These are phyloP conservation scores for Pantherophis alleghaniensis DNA, from an alignment of 2,797 vertebrate genomes.

Conservation along the genomic window DNA sequence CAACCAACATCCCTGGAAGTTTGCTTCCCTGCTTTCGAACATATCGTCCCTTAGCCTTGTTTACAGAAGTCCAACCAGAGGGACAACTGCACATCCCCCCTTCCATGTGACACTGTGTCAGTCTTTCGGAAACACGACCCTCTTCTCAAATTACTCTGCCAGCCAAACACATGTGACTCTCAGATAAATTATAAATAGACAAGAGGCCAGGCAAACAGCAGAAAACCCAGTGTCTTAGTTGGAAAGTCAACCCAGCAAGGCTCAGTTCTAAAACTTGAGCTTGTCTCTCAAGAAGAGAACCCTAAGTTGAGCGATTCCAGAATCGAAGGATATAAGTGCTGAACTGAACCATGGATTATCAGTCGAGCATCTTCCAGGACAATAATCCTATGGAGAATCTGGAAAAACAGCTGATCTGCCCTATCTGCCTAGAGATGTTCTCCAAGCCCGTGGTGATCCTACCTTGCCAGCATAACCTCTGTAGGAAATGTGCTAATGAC, in stretches of 20 bases:
- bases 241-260: conserved; percentile 2
- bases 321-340: neutral
- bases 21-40: conserved; percentile 45
- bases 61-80: conserved; percentile 54
- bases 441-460: conserved; percentile 82
- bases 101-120: conserved; percentile 67
- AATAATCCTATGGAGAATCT: conserved; percentile 79
- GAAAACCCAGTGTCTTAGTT: conserved; percentile 17
- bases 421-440: conserved; percentile 85
- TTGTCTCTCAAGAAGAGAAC: neutral
- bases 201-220: conserved; percentile 47
- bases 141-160: neutral
- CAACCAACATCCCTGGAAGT: conserved; percentile 26
- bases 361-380: conserved; percentile 75
- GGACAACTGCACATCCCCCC: conserved; percentile 47
- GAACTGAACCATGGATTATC: conserved; percentile 72
- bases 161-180: conserved; percentile 64
- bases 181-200: conserved; percentile 71
- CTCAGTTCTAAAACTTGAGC: neutral
- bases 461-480: conserved; percentile 83
- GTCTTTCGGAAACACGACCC: conserved; percentile 68
- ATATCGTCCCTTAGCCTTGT: conserved; percentile 70
- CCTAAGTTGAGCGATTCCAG: too few relatives aligned
- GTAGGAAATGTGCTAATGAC: conserved; percentile 80
- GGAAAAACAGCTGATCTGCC: conserved; percentile 83